phyloP scores from a whole-genome alignment of 2,797 vertebrate genomes.

The Antrozous pallidus region DNA sequence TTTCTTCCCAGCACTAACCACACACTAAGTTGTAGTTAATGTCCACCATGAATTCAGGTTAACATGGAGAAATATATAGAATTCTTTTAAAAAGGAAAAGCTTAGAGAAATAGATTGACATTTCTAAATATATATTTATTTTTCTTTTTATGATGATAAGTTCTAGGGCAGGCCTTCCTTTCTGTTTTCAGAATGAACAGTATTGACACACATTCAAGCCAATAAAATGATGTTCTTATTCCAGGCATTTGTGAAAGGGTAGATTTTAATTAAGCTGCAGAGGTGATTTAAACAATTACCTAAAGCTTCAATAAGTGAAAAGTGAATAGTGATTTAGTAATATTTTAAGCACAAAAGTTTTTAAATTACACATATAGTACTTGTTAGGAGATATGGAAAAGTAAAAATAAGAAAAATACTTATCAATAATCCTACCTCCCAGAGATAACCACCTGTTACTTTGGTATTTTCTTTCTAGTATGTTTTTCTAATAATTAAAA shows the following conservation, averaged over 20 bases:
- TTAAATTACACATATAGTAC: neutral
- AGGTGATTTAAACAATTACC: conserved; percentile 21
- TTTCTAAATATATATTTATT: neutral
- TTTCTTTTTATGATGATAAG: neutral
- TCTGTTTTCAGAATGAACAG: conserved; percentile 3
- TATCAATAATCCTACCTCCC: neutral
- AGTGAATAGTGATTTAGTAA: neutral
- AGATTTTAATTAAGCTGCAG: neutral
- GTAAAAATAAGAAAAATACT: neutral
- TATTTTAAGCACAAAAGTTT: neutral
- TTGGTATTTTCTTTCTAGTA: neutral
- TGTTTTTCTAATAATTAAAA: conserved; percentile 24
- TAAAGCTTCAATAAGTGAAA: conserved; percentile 6
- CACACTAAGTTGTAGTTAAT: neutral
- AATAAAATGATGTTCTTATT: conserved; percentile 9
- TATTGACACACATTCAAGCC: neutral
- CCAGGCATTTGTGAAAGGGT: neutral
- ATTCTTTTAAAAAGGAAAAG: neutral
- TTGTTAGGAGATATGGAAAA: neutral
- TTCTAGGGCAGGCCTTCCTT: neutral
- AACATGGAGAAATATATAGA: neutral
- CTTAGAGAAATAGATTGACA: neutral
- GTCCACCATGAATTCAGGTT: neutral
- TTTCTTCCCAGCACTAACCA: neutral
- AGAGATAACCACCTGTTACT: neutral